Percentiles rank a stretch among this genome's conserved stretches.
These are phyloP conservation scores for Bombus balteatus DNA, from an alignment of 1,140 invertebrate genomes.

Conservation along the genomic window DNA sequence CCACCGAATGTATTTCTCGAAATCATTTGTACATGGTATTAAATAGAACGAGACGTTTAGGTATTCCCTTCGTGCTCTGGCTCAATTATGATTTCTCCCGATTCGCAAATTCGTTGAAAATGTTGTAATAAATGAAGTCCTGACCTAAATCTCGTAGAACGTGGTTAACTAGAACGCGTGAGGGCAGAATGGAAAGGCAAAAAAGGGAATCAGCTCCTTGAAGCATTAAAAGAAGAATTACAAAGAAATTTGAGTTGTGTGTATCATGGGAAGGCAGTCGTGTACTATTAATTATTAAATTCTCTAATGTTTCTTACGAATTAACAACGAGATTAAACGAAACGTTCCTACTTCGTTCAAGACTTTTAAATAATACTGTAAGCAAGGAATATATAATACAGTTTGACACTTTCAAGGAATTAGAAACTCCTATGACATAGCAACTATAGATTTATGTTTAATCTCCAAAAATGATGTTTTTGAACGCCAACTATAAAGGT, in stretches of 20 bases:
- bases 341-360: too few species aligned
- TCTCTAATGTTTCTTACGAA: background rate
- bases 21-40: background rate
- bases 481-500: too few species aligned
- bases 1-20: too few species aligned
- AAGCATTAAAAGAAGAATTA: background rate
- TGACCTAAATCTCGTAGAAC: background rate
- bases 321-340: background rate
- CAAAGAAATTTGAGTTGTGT: background rate
- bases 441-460: too few species aligned
- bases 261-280: background rate
- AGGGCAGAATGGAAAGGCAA: background rate
- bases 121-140: background rate
- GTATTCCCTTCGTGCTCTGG: background rate
- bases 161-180: background rate
- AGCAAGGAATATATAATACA: too few species aligned
- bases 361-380: too few species aligned
- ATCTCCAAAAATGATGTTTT: too few species aligned
- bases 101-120: background rate
- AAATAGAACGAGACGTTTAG: background rate
- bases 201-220: background rate
- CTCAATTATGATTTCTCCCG: background rate
- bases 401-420: too few species aligned
- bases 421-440: too few species aligned
- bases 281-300: background rate